Conservation (phyloP, 2,888 invertebrate genomes). For the Amorpha juglandis region DNA sequence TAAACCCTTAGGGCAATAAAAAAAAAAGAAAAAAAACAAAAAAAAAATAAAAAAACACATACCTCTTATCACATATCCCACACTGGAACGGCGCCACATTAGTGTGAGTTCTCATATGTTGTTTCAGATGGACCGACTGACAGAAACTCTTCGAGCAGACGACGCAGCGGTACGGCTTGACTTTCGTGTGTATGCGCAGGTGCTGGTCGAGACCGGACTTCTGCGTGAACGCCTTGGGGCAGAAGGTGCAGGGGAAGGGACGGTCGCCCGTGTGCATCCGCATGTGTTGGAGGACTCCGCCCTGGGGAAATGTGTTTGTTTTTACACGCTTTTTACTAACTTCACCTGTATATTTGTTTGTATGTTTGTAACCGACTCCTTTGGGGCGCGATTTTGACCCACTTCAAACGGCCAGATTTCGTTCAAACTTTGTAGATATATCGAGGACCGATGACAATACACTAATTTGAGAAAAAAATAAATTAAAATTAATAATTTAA, state of each 20-base stretch:
- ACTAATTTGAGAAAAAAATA: too few relatives aligned
- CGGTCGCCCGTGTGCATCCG: constrained; percentile 71
- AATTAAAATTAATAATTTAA: too few relatives aligned
- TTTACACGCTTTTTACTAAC: too few relatives aligned
- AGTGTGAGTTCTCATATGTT: constrained; percentile 78
- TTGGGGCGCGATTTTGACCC: too few relatives aligned
- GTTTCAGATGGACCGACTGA: constrained; percentile 70
- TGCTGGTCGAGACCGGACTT: constrained; percentile 78
- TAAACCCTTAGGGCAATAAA: too few relatives aligned
- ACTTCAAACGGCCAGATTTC: too few relatives aligned
- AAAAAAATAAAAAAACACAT: neutral
- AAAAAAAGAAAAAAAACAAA: neutral
- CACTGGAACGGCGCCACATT: constrained; percentile 76
- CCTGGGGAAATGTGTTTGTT: too few relatives aligned
- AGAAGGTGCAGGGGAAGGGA: constrained; percentile 70
- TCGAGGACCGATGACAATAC: too few relatives aligned
- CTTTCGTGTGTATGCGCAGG: constrained; percentile 70
- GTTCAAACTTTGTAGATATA: too few relatives aligned
- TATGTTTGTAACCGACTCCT: too few relatives aligned
- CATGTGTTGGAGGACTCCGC: constrained; percentile 71
- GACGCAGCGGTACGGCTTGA: constrained; percentile 72
- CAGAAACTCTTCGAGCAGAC: constrained; percentile 73
- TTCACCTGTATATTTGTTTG: too few relatives aligned
- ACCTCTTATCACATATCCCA: constrained; percentile 62
- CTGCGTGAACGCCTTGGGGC: constrained; percentile 74